Evolutionary conservation across 2,888 invertebrate genomes (phyloP), one percentile per base, ranked within the genome.

Genomic region (Erebia palarica): DNA sequence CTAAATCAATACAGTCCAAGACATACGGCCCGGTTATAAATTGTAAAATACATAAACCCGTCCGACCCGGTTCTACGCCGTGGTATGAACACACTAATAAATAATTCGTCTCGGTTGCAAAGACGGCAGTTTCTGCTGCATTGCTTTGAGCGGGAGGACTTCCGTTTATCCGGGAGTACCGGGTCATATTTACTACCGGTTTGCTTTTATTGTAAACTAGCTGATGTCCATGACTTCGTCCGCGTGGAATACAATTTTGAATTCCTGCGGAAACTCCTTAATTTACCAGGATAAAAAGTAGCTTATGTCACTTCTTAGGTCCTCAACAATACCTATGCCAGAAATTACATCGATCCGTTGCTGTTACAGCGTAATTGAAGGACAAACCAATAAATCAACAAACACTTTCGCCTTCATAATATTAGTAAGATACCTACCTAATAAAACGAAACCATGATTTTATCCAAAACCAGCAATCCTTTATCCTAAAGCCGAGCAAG

Each of bases 71-170:
- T 14, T 49, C 68, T 68, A 57, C 14, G 59, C 60, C 59, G 36
- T 44, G 21, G 70, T 70, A 70, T 72, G 72, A 72, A 68, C 65
- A 65, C 70, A 53, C 65, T 74, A 73, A 73, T 73, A 73, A 74
- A 74, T 74, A 74, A 74, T 73, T 69, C 63, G 68, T 84, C 82
- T 81, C 72, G 59, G 64, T 70, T 70, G 73, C 74, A 82, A 84
- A 85, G 85, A 82, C 83, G 78, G 84, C 82, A 84, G 82, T 84
- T 83, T 73, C 77, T 76, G 71, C 77, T 75, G 75, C 74, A 73
- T 65, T 71, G 73, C 71, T 70, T 65, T 63, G 42, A 61, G 21
- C 44, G n/a, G 16, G 16, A 55, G 42, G 42, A 49, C 67, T 73
- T 64, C 71, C 71, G 68, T 60, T 61, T 65, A 64, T 67, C 66